Evolutionary conservation across 2,113 vertebrate genomes (phyloP).

Genomic region (Oncorhynchus clarkii): DNA sequence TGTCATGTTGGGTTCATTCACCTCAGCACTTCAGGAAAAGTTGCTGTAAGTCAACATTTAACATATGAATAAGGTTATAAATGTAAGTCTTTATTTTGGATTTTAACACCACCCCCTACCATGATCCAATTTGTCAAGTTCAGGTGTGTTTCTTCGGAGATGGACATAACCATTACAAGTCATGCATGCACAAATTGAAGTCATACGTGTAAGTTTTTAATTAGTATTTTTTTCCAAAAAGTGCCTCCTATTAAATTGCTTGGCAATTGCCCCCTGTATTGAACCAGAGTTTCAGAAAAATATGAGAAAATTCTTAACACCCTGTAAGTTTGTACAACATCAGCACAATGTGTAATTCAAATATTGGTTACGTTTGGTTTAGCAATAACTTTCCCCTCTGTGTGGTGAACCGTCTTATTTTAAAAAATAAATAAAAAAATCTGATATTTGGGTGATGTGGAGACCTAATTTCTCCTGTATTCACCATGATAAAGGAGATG

Average conservation of each 20-base stretch:
- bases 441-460: constrained; percentile 48
- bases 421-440: constrained; percentile 6
- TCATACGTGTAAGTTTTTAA: constrained; percentile 44
- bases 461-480: constrained; percentile 12
- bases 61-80: constrained; percentile 32
- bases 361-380: constrained; percentile 65
- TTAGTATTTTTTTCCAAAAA: constrained; percentile 63
- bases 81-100: constrained; percentile 24
- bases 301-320: constrained; percentile 40
- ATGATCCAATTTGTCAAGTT: no score
- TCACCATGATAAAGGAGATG: constrained; percentile 55
- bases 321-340: constrained; percentile 41
- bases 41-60: background rate
- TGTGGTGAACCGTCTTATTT: constrained; percentile 42
- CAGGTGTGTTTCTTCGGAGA: background rate
- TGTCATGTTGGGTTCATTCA: constrained; percentile 35
- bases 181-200: constrained; percentile 57
- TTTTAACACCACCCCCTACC: no score
- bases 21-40: constrained; percentile 40
- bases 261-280: constrained; percentile 65
- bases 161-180: constrained; percentile 39
- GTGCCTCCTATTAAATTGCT: constrained; percentile 77
- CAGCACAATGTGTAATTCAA: constrained; percentile 53
- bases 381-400: constrained; percentile 68
- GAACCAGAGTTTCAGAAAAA: constrained; percentile 49